These are phyloP conservation scores for Drosophila asahinai DNA, from an alignment of 1,140 invertebrate genomes.

Conservation along the genomic window DNA sequence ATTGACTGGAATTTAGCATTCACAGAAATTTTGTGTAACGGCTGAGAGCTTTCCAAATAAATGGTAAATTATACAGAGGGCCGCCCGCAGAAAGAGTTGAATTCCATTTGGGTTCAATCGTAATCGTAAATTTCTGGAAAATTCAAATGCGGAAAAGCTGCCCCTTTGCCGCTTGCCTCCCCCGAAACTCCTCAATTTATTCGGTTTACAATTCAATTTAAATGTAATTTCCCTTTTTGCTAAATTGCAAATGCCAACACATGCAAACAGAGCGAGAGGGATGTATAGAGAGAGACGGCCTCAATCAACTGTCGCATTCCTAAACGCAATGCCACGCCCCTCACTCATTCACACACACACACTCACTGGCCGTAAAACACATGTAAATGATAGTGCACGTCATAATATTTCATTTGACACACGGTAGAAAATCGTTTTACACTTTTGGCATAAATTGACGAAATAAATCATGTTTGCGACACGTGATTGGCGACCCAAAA, in stretches of 20 bases:
- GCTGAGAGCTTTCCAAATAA: slow-evolving; percentile 32
- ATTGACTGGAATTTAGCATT: slow-evolving; percentile 18
- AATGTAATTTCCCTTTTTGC: slow-evolving; percentile 79
- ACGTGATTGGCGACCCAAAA: slow-evolving; percentile 60
- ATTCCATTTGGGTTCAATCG: slow-evolving; percentile 39
- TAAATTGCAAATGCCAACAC: slow-evolving; percentile 60
- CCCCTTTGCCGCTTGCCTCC: neutral
- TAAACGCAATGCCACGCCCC: slow-evolving; percentile 56
- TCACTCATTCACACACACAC: slow-evolving; percentile 16
- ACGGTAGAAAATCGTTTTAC: slow-evolving; percentile 70
- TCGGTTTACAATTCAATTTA: slow-evolving; percentile 79
- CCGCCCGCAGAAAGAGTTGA: slow-evolving; percentile 33
- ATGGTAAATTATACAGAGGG: slow-evolving; percentile 36
- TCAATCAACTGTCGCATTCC: slow-evolving; percentile 41
- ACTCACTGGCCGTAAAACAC: slow-evolving; percentile 33
- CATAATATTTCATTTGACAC: slow-evolving; percentile 75
- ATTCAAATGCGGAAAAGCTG: slow-evolving; percentile 21
- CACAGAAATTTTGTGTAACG: neutral
- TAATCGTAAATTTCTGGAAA: slow-evolving; percentile 36
- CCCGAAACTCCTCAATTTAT: slow-evolving; percentile 35
- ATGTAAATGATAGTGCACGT: slow-evolving; percentile 63
- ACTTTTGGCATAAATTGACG: slow-evolving; percentile 73
- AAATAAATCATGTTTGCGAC: slow-evolving; percentile 81
- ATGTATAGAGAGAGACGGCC: slow-evolving; percentile 6
- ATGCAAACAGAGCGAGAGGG: slow-evolving; percentile 14